These are phyloP conservation scores for Spodoptera litura DNA, from an alignment of 1,140 invertebrate genomes.

Conservation along the genomic window DNA sequence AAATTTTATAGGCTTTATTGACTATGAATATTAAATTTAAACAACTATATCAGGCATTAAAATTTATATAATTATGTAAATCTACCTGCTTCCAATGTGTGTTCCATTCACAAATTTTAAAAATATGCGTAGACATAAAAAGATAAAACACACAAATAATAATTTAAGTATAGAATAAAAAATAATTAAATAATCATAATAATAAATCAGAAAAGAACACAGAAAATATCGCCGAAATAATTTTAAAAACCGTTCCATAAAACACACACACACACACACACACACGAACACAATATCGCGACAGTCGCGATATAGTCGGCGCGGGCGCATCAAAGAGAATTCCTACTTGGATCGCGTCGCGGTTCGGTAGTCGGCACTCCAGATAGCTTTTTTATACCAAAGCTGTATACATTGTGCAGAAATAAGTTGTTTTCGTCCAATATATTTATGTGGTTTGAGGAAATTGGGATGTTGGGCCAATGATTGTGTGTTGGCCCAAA, in stretches of 20 bases:
- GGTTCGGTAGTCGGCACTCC: slow-evolving; percentile 73
- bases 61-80: no score
- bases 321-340: slow-evolving; percentile 60
- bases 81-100: no score
- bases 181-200: slow-evolving; percentile 10
- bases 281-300: slow-evolving; percentile 35
- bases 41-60: no score
- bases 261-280: slow-evolving; percentile 27
- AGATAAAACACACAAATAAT: no score
- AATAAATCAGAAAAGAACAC: not conserved
- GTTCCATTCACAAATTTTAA: no score
- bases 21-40: no score
- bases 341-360: slow-evolving; percentile 56
- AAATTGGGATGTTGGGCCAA: not conserved
- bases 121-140: no score
- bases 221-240: slow-evolving; percentile 3
- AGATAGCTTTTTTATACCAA: slow-evolving; percentile 75
- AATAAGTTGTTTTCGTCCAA: slow-evolving; percentile 9
- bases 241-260: slow-evolving; percentile 40
- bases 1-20: not conserved
- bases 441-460: not conserved
- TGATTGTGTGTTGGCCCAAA: not conserved
- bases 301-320: slow-evolving; percentile 53
- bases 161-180: not conserved
- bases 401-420: slow-evolving; percentile 48